Evolutionary conservation across 2,113 vertebrate species (phyloP).

Genomic region (Pteropus alecto): DNA sequence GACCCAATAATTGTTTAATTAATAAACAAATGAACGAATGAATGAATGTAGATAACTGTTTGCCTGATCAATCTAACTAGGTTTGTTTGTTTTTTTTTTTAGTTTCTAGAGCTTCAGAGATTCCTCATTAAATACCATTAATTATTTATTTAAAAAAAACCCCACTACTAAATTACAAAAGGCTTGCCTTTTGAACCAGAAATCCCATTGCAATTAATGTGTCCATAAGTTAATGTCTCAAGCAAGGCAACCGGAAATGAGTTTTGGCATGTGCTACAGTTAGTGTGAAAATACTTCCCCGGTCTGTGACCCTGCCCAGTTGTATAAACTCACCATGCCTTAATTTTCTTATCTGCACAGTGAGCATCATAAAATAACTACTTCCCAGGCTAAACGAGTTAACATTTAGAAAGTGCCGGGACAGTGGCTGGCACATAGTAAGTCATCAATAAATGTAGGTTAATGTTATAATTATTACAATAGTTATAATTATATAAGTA

Average conservation of each 20-base stretch:
- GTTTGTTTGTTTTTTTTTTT: neutral
- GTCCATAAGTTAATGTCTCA: neutral
- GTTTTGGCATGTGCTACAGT: neutral
- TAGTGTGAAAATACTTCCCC: neutral
- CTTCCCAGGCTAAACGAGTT: neutral
- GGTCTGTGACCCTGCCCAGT: neutral
- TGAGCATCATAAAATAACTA: neutral
- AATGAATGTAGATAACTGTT: neutral
- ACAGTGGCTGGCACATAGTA: neutral
- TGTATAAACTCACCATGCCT: neutral
- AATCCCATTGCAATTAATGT: neutral
- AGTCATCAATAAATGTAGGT: neutral
- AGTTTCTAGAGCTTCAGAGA: neutral
- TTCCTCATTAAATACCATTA: conserved; percentile 2
- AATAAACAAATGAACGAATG: neutral
- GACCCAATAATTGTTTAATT: neutral
- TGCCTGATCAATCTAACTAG: neutral
- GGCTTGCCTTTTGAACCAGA: neutral
- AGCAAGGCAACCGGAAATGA: neutral
- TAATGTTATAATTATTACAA: neutral
- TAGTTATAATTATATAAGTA: neutral
- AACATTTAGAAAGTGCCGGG: neutral
- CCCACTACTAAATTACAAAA: neutral
- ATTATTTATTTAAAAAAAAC: neutral
- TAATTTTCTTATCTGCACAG: neutral